A percentile compares a stretch with the other conserved stretches of the same genome.
Evolutionary conservation across 2,888 invertebrate genomes (phyloP).

Genomic region (Gortyna flavago): DNA sequence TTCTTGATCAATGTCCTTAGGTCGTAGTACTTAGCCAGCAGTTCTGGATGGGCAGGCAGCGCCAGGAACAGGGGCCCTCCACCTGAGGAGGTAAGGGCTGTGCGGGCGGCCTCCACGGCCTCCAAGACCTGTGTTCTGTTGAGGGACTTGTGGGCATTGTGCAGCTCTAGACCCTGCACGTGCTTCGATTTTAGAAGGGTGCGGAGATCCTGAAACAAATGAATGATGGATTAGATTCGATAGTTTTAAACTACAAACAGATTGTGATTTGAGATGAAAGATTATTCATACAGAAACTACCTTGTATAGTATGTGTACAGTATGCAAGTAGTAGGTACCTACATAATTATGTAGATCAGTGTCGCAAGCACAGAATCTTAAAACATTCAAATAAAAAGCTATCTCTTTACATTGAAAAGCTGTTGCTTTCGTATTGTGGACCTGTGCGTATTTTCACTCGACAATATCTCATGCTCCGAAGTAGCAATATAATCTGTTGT

Average conservation of each 20-base stretch:
- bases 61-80: slow-evolving; percentile 90
- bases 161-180: slow-evolving; percentile 90
- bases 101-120: slow-evolving; percentile 83
- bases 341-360: no score
- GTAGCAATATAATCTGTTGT: background rate
- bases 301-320: background rate
- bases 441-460: no score
- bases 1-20: slow-evolving; percentile 91
- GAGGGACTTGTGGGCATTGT: slow-evolving; percentile 88
- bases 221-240: background rate
- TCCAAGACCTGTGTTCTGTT: slow-evolving; percentile 88
- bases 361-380: no score
- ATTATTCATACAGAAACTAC: background rate
- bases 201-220: slow-evolving; percentile 86
- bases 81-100: slow-evolving; percentile 85
- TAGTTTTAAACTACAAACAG: background rate
- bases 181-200: slow-evolving; percentile 89
- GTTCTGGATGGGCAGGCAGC: slow-evolving; percentile 91
- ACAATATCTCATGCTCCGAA: background rate
- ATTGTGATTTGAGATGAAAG: background rate
- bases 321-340: no score
- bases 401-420: no score
- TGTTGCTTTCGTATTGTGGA: no score
- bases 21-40: slow-evolving; percentile 93
- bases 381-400: no score